phyloP scores from a whole-genome alignment of 2,797 vertebrate genomes.

The Avahi laniger region DNA sequence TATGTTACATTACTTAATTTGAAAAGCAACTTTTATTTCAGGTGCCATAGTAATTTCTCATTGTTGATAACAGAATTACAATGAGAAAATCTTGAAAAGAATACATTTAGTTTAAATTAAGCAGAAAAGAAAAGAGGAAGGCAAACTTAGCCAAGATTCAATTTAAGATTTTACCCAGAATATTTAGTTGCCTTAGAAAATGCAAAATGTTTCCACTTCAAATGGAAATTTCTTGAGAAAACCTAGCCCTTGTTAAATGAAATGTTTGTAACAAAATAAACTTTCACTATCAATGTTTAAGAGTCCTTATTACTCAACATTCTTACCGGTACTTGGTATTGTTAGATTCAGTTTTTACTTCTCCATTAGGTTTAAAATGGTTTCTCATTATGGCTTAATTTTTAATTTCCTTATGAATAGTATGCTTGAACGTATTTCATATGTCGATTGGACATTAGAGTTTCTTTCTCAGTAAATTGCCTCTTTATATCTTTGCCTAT shows the following conservation, averaged over 20 bases:
- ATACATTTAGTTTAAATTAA: constrained; percentile 67
- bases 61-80: constrained; percentile 72
- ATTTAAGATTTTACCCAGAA: constrained; percentile 57
- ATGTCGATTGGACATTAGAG: background rate
- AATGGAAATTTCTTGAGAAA: constrained; percentile 47
- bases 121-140: constrained; percentile 41
- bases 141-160: constrained; percentile 60
- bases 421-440: background rate
- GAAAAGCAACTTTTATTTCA: constrained; percentile 77
- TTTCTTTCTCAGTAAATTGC: background rate
- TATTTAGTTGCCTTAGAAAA: constrained; percentile 64
- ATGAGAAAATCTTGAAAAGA: constrained; percentile 67
- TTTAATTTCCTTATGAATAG: constrained; percentile 25
- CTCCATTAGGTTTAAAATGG: background rate
- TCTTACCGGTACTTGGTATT: background rate
- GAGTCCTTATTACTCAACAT: background rate
- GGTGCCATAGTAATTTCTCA: constrained; percentile 73
- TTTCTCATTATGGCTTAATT: background rate
- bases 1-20: constrained; percentile 75
- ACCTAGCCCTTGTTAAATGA: constrained; percentile 17
- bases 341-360: background rate
- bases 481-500: background rate
- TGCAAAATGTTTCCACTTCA: constrained; percentile 46
- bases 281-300: background rate
- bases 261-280: constrained; percentile 35